These are phyloP conservation scores for Turnix velox DNA, from an alignment of 2,113 vertebrate genomes.

Conservation along the genomic window DNA sequence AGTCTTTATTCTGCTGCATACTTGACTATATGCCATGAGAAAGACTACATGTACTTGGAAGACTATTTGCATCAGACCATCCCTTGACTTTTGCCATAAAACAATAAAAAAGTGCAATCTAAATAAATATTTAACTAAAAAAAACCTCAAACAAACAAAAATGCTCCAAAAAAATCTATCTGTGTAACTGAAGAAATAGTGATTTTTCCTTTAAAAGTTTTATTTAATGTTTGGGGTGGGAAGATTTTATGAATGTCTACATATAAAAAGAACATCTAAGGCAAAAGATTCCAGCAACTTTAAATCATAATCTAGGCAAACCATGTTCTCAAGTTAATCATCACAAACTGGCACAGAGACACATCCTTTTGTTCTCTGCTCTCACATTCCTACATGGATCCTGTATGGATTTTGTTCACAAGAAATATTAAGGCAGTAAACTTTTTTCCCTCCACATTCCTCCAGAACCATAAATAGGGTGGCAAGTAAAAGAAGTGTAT, in stretches of 20 bases:
- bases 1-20: neutral
- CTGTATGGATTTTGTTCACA: constrained; percentile 53
- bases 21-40: neutral
- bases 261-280: neutral
- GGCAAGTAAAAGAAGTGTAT: neutral
- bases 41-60: neutral
- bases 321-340: constrained; percentile 25
- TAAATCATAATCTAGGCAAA: constrained; percentile 3
- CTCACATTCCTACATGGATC: constrained; percentile 45
- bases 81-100: neutral
- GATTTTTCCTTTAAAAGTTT: neutral
- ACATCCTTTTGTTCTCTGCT: constrained; percentile 39
- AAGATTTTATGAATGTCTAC: neutral
- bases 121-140: neutral
- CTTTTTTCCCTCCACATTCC: constrained; percentile 46
- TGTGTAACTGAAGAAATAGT: neutral
- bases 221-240: neutral
- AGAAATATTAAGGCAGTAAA: constrained; percentile 64
- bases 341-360: constrained; percentile 39
- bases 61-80: neutral
- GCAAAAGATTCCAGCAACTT: neutral
- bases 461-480: constrained; percentile 28
- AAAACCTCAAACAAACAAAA: neutral
- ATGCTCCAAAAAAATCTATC: neutral
- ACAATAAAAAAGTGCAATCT: neutral